Conservation (phyloP, 2,888 invertebrate genomes). For the Philaethria dido region DNA sequence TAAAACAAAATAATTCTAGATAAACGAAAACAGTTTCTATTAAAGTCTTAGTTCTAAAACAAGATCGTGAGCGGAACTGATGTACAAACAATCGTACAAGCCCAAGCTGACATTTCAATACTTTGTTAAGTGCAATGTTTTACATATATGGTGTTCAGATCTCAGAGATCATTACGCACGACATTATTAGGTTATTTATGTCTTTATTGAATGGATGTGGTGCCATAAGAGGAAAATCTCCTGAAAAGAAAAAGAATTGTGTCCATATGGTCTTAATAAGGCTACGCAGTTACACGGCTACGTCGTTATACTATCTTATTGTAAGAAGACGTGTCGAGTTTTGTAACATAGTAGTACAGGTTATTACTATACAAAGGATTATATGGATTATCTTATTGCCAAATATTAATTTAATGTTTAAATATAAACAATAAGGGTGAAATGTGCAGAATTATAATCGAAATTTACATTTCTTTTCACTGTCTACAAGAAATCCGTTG, state of each 20-base stretch:
- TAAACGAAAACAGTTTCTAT: neutral
- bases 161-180: slow-evolving; percentile 30
- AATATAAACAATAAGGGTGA: too few species aligned
- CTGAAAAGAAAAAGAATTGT: neutral
- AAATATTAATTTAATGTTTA: too few species aligned
- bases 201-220: slow-evolving; percentile 22
- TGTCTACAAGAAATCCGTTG: too few species aligned
- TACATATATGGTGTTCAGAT: slow-evolving; percentile 34
- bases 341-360: too few species aligned
- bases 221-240: slow-evolving; percentile 7
- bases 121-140: slow-evolving; percentile 33
- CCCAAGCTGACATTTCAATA: slow-evolving; percentile 32
- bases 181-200: slow-evolving; percentile 25
- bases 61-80: slow-evolving; percentile 59
- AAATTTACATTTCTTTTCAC: too few species aligned
- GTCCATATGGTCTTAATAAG: neutral
- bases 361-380: too few species aligned
- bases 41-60: slow-evolving; percentile 5
- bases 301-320: too few species aligned
- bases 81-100: slow-evolving; percentile 48
- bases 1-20: neutral
- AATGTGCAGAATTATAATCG: too few species aligned
- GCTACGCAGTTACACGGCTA: neutral
- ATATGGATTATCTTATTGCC: too few species aligned
- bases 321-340: too few species aligned